A percentile compares a stretch with the other conserved stretches of the same genome.
Evolutionary conservation across 1,140 invertebrate species (phyloP).

Genomic region (Zaprionus taronus): DNA sequence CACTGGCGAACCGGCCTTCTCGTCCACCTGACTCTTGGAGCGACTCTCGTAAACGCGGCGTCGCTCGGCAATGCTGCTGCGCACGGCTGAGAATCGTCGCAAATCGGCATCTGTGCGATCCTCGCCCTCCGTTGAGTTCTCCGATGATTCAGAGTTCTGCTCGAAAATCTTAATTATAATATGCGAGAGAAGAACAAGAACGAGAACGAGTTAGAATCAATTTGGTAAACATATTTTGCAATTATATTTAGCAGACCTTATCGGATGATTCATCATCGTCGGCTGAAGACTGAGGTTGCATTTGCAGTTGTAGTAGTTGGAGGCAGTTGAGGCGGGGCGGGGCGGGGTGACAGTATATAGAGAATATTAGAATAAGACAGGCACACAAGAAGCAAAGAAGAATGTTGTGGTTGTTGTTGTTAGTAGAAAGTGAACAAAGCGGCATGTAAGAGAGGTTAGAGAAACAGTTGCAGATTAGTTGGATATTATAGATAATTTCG

Average conservation of each 20-base stretch:
- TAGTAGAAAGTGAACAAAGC: conserved; percentile 36
- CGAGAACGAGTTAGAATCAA: background rate
- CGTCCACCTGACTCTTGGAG: conserved; percentile 87
- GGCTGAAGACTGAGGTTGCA: conserved; percentile 73
- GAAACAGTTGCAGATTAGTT: conserved; percentile 34
- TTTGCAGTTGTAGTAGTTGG: conserved; percentile 28
- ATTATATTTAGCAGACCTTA: conserved; percentile 72
- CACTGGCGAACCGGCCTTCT: conserved; percentile 89
- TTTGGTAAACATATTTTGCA: background rate
- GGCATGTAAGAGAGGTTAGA: conserved; percentile 56
- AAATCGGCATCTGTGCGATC: conserved; percentile 83
- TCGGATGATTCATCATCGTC: conserved; percentile 83
- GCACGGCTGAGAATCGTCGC: conserved; percentile 85
- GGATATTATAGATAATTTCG: background rate
- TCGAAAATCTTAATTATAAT: conserved; percentile 70
- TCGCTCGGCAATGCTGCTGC: conserved; percentile 91
- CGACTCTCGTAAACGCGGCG: conserved; percentile 90
- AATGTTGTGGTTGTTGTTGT: conserved; percentile 47
- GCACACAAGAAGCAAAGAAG: conserved; percentile 32
- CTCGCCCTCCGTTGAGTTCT: conserved; percentile 81
- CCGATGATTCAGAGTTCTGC: conserved; percentile 82
- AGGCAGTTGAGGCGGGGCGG: conserved; percentile 36
- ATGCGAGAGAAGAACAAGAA: background rate
- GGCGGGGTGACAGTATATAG: conserved; percentile 35
- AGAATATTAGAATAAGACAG: conserved; percentile 28